Percentiles rank a stretch among this genome's conserved stretches.
Conservation (phyloP, 2,888 invertebrate genomes). For the Drosophila tripunctata region DNA sequence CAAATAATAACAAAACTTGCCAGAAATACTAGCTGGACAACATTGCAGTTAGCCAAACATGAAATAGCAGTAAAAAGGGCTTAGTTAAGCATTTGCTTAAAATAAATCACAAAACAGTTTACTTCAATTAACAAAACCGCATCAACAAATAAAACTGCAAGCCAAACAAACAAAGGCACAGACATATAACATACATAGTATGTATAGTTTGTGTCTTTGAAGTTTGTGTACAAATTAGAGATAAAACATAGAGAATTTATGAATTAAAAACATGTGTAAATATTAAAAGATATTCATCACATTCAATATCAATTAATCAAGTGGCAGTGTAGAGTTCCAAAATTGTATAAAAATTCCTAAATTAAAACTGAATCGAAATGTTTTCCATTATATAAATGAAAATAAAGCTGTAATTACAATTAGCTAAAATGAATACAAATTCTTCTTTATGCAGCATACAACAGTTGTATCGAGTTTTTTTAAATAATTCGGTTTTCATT, state of each 20-base stretch:
- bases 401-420: too few species aligned
- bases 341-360: too few species aligned
- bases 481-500: too few species aligned
- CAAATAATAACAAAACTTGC: slow-evolving; percentile 12
- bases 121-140: slow-evolving; percentile 55
- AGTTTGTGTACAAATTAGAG: slow-evolving; percentile 10
- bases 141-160: slow-evolving; percentile 17
- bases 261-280: slow-evolving; percentile 12
- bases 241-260: slow-evolving; percentile 10
- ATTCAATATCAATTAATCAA: not conserved
- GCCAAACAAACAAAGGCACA: not conserved
- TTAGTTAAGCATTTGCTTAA: slow-evolving; percentile 63
- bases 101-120: slow-evolving; percentile 61
- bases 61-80: slow-evolving; percentile 16
- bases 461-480: too few species aligned
- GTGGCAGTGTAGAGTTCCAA: too few species aligned
- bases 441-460: too few species aligned
- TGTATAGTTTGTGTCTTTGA: not conserved
- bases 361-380: not conserved
- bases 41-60: slow-evolving; percentile 26
- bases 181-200: too few species aligned
- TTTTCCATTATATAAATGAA: not conserved
- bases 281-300: slow-evolving; percentile 6
- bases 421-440: too few species aligned
- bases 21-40: slow-evolving; percentile 17